phyloP scores from a whole-genome alignment of 2,113 vertebrate genomes.

The Polypterus bichir region DNA sequence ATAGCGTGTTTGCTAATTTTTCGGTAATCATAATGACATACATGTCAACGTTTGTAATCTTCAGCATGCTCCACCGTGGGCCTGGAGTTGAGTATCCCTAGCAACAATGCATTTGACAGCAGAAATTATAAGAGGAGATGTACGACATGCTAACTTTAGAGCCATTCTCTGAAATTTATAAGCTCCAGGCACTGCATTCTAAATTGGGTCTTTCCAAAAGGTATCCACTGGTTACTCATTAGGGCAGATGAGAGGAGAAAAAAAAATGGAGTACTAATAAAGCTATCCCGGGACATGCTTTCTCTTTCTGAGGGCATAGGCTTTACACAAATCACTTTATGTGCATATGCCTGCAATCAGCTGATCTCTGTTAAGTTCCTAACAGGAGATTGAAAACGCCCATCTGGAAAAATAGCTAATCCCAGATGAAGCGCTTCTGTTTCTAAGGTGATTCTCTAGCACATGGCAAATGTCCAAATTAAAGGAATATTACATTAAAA shows the following conservation, averaged over 20 bases:
- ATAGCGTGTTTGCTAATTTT: conserved; percentile 22
- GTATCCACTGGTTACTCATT: conserved; percentile 15
- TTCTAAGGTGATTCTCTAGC: no score
- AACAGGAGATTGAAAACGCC: conserved; percentile 13
- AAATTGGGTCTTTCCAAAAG: conserved; percentile 3
- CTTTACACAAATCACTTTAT: neutral
- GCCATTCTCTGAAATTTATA: conserved; percentile 15
- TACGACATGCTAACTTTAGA: conserved; percentile 14
- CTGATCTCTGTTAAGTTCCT: conserved; percentile 17
- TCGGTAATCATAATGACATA: conserved; percentile 24
- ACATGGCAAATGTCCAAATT: no score
- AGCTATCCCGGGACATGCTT: neutral
- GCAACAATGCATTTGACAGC: conserved; percentile 23
- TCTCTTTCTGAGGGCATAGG: conserved; percentile 4
- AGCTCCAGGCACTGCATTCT: conserved; percentile 5
- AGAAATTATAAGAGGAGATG: conserved; percentile 19
- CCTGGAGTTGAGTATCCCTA: conserved; percentile 10
- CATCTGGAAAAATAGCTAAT: conserved; percentile 8
- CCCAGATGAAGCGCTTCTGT: no score
- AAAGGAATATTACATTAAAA: no score
- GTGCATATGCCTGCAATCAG: conserved; percentile 2
- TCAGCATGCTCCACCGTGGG: conserved; percentile 6
- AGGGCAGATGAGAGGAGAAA: neutral
- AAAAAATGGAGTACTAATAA: conserved; percentile 10
- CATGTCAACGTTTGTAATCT: conserved; percentile 25